Conservation (phyloP, 2,888 invertebrate species). For the Agriopis leucophaearia region DNA sequence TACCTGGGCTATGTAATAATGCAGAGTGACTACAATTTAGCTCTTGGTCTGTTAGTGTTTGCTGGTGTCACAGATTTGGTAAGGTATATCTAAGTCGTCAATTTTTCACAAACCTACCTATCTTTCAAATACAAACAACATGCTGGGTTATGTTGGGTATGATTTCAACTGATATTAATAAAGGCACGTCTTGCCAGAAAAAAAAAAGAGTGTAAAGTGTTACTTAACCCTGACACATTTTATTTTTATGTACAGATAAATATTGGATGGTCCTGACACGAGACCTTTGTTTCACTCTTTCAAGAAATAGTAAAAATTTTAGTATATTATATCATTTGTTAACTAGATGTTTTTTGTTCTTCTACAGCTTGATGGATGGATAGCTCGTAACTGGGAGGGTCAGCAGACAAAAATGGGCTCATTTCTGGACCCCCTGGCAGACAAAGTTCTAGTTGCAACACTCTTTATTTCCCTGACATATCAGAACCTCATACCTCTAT, state of each 20-base stretch:
- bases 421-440: constrained; percentile 98
- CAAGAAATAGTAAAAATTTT: background rate
- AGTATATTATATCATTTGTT: background rate
- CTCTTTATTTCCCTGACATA: constrained; percentile 95
- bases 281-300: background rate
- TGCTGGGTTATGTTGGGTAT: no score
- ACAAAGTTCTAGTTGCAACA: constrained; percentile 96
- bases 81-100: constrained; percentile 56
- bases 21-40: constrained; percentile 92
- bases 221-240: no score
- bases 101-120: background rate
- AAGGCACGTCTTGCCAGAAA: no score
- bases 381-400: constrained; percentile 96
- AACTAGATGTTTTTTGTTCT: background rate
- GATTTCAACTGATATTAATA: no score
- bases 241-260: no score
- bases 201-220: no score
- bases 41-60: constrained; percentile 92
- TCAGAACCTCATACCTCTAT: constrained; percentile 93
- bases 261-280: no score
- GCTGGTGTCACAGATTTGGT: constrained; percentile 98
- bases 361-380: constrained; percentile 96
- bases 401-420: constrained; percentile 98
- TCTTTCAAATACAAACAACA: no score
- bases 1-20: constrained; percentile 96